These are phyloP conservation scores for Nomada hirtipes DNA, from an alignment of 2,888 invertebrate genomes.

Conservation along the genomic window DNA sequence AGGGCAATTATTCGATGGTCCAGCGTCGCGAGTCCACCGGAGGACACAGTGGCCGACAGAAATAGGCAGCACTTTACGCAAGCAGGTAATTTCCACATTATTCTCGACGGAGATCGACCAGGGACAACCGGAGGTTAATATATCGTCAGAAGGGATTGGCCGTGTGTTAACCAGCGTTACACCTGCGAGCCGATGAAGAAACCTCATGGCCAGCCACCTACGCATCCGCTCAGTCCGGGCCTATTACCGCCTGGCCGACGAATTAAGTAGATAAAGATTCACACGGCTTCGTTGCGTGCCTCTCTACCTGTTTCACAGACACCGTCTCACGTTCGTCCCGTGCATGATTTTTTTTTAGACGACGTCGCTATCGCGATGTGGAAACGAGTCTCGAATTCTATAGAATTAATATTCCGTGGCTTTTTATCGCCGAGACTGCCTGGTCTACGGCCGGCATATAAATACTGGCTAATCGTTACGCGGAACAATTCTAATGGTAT, in stretches of 20 bases:
- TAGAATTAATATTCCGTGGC: background rate
- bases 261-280: slow-evolving; percentile 72
- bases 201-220: slow-evolving; percentile 74
- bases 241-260: slow-evolving; percentile 66
- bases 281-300: slow-evolving; percentile 58
- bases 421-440: no score
- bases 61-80: slow-evolving; percentile 50
- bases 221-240: slow-evolving; percentile 65
- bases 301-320: background rate
- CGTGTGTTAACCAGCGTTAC: slow-evolving; percentile 71
- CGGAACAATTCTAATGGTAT: background rate
- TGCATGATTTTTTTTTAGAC: background rate
- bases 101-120: slow-evolving; percentile 63
- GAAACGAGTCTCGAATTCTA: background rate
- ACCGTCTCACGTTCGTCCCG: background rate
- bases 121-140: slow-evolving; percentile 69
- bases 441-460: no score
- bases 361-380: background rate
- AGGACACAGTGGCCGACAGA: slow-evolving; percentile 35
- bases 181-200: slow-evolving; percentile 73
- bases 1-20: slow-evolving; percentile 55
- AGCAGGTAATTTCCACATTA: slow-evolving; percentile 71
- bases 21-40: background rate
- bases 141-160: slow-evolving; percentile 71
- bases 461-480: no score